Percentiles rank a stretch among this genome's conserved stretches.
Conservation (phyloP, 2,113 vertebrate species). For the Rhinichthys klamathensis region DNA sequence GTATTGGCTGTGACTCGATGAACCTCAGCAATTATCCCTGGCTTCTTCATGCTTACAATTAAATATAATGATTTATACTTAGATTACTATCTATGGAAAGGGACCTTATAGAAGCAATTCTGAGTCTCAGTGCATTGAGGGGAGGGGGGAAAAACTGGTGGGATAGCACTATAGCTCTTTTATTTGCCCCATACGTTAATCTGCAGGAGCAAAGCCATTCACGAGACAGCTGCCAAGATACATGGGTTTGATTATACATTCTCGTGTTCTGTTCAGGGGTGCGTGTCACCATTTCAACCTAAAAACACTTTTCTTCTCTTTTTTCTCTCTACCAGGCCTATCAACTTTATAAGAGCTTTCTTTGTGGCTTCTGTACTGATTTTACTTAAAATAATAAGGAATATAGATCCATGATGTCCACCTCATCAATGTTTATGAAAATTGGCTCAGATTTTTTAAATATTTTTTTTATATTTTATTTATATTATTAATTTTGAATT, state of each 20-base stretch:
- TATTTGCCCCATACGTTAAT: constrained; percentile 47
- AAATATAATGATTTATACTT: constrained; percentile 15
- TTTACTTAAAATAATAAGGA: not conserved
- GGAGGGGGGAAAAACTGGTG: not conserved
- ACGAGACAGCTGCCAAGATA: constrained; percentile 46
- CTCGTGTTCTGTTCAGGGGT: constrained; percentile 28
- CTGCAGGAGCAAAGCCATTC: constrained; percentile 52
- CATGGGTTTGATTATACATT: constrained; percentile 57
- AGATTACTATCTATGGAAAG: constrained; percentile 14
- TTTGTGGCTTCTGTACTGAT: not conserved
- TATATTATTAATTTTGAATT: too few species aligned
- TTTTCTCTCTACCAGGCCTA: not conserved
- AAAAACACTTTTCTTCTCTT: constrained; percentile 24
- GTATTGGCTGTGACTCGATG: too few species aligned
- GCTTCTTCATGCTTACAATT: not conserved
- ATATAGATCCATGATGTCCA: not conserved
- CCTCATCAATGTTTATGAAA: not conserved
- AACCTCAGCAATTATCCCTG: not conserved
- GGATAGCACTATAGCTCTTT: constrained; percentile 6
- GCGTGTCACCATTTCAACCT: constrained; percentile 29
- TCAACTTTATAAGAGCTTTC: constrained; percentile 2
- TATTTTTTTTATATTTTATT: not conserved
- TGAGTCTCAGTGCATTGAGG: not conserved
- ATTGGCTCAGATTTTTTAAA: not conserved
- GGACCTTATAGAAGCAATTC: not conserved